phyloP scores from a whole-genome alignment of 2,888 invertebrate species.

The Brachyptera risi region DNA sequence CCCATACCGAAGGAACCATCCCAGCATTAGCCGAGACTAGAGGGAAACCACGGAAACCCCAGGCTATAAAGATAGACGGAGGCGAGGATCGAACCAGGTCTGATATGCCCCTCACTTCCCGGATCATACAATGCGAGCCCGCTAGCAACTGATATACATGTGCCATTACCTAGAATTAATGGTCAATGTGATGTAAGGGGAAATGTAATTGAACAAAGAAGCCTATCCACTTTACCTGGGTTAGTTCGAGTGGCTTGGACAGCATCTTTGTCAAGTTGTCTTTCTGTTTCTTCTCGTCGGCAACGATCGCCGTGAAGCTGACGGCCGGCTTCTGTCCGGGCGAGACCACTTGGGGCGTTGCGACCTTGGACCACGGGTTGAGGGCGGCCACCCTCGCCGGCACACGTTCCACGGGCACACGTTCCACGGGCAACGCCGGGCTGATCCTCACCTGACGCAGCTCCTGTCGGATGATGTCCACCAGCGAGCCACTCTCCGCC shows the following conservation, averaged over 20 bases:
- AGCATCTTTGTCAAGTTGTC: slow-evolving; percentile 66
- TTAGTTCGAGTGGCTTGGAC: slow-evolving; percentile 67
- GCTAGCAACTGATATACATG: too few relatives aligned
- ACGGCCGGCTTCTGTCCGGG: background rate
- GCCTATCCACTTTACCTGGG: slow-evolving; percentile 57
- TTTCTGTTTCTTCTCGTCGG: slow-evolving; percentile 67
- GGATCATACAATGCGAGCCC: too few relatives aligned
- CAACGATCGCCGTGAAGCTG: slow-evolving; percentile 57
- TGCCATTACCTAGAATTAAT: too few relatives aligned
- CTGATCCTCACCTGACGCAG: slow-evolving; percentile 4
- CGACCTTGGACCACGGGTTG: slow-evolving; percentile 9
- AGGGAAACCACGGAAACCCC: too few relatives aligned
- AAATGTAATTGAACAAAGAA: background rate
- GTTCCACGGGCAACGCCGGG: background rate
- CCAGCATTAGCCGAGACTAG: too few relatives aligned
- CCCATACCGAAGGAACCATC: too few relatives aligned
- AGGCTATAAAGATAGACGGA: too few relatives aligned
- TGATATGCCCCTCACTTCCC: too few relatives aligned
- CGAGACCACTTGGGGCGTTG: background rate
- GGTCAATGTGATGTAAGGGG: too few relatives aligned
- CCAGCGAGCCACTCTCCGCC: slow-evolving; percentile 26
- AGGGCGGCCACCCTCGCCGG: background rate
- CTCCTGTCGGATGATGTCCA: slow-evolving; percentile 39
- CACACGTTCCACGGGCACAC: background rate
- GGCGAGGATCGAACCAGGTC: too few relatives aligned